Evolutionary conservation across 2,797 vertebrate species (phyloP).

Genomic region (Dendrocincla fuliginosa): DNA sequence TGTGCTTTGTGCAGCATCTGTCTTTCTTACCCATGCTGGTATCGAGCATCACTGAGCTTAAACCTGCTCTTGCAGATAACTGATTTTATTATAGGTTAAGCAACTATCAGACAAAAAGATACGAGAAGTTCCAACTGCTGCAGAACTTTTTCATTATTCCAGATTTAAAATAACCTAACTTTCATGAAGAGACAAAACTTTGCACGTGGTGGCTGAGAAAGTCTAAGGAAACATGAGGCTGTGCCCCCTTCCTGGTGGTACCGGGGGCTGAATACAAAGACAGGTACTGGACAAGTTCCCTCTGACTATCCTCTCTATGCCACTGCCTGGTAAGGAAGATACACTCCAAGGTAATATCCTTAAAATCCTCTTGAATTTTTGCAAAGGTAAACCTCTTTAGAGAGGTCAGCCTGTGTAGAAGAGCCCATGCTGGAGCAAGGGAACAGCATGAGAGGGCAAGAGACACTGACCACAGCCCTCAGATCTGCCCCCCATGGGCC

Average conservation of each 20-base stretch:
- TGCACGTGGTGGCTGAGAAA: neutral
- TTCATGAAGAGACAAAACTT: neutral
- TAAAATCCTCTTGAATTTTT: neutral
- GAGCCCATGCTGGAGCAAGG: too few relatives aligned
- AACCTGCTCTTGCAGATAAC: neutral
- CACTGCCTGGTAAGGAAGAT: neutral
- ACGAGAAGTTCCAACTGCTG: accelerated
- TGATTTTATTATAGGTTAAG: neutral
- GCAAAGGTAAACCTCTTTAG: neutral
- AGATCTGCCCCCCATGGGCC: accelerated
- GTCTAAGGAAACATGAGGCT: neutral
- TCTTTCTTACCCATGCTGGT: neutral
- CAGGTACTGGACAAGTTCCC: neutral
- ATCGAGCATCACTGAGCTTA: neutral
- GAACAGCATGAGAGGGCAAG: accelerated
- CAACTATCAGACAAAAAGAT: neutral
- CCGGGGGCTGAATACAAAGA: neutral
- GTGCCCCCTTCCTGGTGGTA: accelerated
- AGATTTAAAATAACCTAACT: neutral
- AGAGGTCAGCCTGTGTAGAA: neutral
- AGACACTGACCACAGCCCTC: neutral
- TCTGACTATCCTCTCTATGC: too few relatives aligned
- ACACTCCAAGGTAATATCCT: neutral
- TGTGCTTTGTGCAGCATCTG: neutral
- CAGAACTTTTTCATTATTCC: neutral